phyloP scores from a whole-genome alignment of 2,113 vertebrate genomes.

The Haemorhous mexicanus region DNA sequence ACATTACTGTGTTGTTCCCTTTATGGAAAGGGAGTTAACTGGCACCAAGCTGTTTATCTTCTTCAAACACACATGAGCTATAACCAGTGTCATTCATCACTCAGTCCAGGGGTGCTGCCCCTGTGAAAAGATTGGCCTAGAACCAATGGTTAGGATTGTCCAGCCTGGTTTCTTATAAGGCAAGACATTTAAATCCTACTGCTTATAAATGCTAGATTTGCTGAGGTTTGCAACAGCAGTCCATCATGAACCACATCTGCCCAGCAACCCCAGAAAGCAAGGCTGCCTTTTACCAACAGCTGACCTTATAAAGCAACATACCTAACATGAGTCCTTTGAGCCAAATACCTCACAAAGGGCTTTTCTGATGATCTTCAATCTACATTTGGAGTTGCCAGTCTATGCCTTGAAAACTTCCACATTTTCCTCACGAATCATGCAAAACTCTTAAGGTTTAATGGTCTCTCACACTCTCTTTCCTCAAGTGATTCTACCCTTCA shows the following conservation, averaged over 20 bases:
- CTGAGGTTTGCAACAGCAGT: not conserved
- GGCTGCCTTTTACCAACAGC: not conserved
- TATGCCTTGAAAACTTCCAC: not conserved
- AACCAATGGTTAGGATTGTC: not conserved
- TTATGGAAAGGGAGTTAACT: not conserved
- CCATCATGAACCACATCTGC: not conserved
- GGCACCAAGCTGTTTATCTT: not conserved
- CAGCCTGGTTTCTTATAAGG: not conserved
- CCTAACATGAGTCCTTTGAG: not conserved
- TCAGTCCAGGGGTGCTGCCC: not conserved
- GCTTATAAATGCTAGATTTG: not conserved
- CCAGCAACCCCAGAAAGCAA: not conserved
- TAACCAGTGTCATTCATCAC: not conserved
- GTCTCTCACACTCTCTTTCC: constrained; percentile 25
- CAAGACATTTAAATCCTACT: not conserved
- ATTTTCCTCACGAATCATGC: not conserved
- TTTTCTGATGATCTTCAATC: not conserved
- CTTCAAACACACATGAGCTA: not conserved
- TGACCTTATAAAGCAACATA: not conserved
- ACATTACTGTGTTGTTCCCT: not conserved
- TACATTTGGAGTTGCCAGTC: not conserved
- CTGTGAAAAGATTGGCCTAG: not conserved
- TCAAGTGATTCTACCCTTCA: constrained; percentile 41
- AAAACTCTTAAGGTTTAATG: constrained; percentile 41
- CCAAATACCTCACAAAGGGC: not conserved